Conservation (phyloP, 2,888 invertebrate species). For the Dryobotodes eremita region DNA sequence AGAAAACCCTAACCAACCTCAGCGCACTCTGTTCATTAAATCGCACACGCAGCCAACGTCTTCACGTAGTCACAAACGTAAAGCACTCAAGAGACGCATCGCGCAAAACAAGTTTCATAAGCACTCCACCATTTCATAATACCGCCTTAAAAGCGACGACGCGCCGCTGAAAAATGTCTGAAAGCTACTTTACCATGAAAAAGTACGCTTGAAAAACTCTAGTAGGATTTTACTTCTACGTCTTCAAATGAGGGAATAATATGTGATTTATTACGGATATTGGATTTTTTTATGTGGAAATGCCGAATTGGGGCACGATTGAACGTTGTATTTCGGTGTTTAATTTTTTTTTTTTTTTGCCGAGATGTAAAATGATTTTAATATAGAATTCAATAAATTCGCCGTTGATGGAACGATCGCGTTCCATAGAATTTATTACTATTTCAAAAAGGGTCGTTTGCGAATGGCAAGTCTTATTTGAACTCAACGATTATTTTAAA, state of each 20-base stretch:
- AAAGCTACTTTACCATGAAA: conserved; percentile 44
- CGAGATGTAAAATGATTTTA: neutral
- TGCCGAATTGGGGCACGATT: neutral
- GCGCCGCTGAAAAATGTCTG: conserved; percentile 56
- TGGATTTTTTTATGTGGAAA: conserved; percentile 11
- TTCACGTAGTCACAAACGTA: conserved; percentile 58
- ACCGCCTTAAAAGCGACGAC: conserved; percentile 49
- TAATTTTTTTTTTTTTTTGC: too few species aligned
- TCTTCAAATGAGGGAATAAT: conserved; percentile 23
- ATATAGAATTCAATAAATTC: neutral
- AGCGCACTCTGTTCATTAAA: conserved; percentile 45
- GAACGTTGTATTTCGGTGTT: neutral
- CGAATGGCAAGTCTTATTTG: neutral
- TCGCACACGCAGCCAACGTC: conserved; percentile 41
- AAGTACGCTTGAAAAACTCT: conserved; percentile 26
- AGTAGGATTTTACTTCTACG: conserved; percentile 9
- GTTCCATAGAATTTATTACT: neutral
- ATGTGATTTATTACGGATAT: conserved; percentile 23
- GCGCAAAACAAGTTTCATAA: conserved; percentile 65
- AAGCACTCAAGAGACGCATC: conserved; percentile 67
- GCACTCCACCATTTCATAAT: conserved; percentile 65
- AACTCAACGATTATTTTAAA: neutral
- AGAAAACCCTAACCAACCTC: conserved; percentile 18
- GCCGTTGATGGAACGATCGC: neutral
- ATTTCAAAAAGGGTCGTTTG: neutral